Conservation (phyloP, 2,888 invertebrate genomes). For the Exephanes ischioxanthus region DNA sequence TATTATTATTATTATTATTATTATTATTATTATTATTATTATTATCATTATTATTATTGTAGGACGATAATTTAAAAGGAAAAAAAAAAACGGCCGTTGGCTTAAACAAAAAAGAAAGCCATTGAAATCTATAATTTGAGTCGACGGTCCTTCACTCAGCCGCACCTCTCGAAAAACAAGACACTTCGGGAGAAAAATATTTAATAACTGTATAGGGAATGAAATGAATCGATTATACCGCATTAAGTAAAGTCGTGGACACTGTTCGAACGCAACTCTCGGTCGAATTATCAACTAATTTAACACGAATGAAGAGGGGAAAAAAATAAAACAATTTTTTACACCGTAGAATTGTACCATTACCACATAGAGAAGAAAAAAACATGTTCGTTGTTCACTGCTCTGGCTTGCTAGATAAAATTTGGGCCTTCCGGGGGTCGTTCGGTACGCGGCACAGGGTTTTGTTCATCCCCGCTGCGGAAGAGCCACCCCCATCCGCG, state of each 20-base stretch:
- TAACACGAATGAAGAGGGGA: conserved; percentile 10
- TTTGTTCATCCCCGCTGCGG: conserved; percentile 62
- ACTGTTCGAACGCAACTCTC: conserved; percentile 59
- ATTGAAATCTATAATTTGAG: conserved; percentile 33
- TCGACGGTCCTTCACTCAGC: conserved; percentile 57
- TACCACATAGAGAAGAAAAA: conserved; percentile 77
- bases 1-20: background rate
- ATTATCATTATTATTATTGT: conserved; percentile 24
- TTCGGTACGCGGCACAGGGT: conserved; percentile 71
- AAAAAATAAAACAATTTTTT: conserved; percentile 73
- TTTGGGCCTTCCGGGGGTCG: conserved; percentile 77
- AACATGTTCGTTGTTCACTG: conserved; percentile 81
- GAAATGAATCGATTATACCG: conserved; percentile 55
- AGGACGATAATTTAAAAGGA: conserved; percentile 27
- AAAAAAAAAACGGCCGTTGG: conserved; percentile 53
- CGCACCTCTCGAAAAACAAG: conserved; percentile 66
- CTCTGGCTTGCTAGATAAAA: conserved; percentile 81
- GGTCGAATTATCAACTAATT: conserved; percentile 54
- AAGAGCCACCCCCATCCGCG: conserved; percentile 66
- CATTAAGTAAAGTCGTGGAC: conserved; percentile 54
- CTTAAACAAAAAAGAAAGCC: conserved; percentile 31
- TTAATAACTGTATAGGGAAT: conserved; percentile 51
- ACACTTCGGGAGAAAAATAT: conserved; percentile 54
- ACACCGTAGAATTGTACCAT: conserved; percentile 81
- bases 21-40: background rate